These are phyloP conservation scores for Sebastiscus albofasciatus DNA, from an alignment of 2,797 vertebrate genomes.

Conservation along the genomic window DNA sequence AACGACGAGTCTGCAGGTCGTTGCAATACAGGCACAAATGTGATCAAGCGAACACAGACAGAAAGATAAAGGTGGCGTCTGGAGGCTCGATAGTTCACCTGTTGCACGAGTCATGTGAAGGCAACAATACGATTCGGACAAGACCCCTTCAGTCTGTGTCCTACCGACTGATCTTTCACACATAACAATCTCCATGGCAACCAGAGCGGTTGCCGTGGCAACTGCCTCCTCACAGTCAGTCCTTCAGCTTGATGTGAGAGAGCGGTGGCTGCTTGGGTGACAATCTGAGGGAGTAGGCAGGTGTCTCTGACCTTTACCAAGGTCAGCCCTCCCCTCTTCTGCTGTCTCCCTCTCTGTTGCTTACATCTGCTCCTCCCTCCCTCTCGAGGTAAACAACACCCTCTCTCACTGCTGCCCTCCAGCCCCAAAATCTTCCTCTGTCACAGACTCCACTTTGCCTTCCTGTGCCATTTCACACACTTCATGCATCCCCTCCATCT, in stretches of 20 bases:
- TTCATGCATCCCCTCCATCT: constrained; percentile 17
- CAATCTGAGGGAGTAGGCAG: constrained; percentile 84
- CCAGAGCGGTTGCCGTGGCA: constrained; percentile 84
- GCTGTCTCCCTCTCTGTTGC: constrained; percentile 44
- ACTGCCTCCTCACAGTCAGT: constrained; percentile 86
- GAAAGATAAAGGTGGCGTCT: not conserved
- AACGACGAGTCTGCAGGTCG: constrained; percentile 34
- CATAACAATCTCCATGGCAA: constrained; percentile 88
- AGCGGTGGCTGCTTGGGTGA: constrained; percentile 83
- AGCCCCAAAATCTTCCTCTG: constrained; percentile 41
- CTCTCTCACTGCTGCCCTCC: constrained; percentile 14
- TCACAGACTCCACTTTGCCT: constrained; percentile 30
- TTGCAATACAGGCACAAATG: constrained; percentile 31
- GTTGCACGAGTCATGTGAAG: constrained; percentile 54
- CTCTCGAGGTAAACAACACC: constrained; percentile 60
- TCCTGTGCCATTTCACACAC: constrained; percentile 9
- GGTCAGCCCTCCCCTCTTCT: constrained; percentile 76
- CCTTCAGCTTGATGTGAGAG: constrained; percentile 83
- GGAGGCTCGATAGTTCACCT: constrained; percentile 9
- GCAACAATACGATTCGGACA: constrained; percentile 67
- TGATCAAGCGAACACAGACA: constrained; percentile 36
- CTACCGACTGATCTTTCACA: constrained; percentile 87
- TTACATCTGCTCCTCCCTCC: constrained; percentile 37
- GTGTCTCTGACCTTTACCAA: constrained; percentile 87
- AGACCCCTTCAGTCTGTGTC: constrained; percentile 78